Evolutionary conservation across 2,888 invertebrate species (phyloP).

Genomic region (Tromatobia lineatoria): DNA sequence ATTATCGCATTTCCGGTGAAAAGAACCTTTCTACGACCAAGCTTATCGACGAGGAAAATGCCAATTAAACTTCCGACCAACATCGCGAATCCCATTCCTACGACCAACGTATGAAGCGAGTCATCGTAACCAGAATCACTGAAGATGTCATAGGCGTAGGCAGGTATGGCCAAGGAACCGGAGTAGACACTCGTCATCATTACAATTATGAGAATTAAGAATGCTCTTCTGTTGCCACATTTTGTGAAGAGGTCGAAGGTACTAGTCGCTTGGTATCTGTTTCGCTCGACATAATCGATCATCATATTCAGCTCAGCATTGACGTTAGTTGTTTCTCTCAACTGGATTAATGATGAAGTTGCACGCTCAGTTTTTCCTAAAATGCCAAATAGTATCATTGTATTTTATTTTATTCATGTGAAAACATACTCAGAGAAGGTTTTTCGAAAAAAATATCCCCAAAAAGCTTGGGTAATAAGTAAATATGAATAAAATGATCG

Average conservation of each 20-base stretch:
- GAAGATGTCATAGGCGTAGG: constrained; percentile 15
- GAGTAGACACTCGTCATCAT: neutral
- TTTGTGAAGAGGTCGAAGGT: constrained; percentile 31
- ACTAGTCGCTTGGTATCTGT: neutral
- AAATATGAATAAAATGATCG: too few relatives aligned
- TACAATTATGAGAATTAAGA: neutral
- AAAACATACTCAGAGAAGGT: too few relatives aligned
- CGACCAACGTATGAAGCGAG: constrained; percentile 4
- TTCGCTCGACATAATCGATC: constrained; percentile 25
- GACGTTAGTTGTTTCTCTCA: constrained; percentile 37
- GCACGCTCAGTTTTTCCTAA: constrained; percentile 32
- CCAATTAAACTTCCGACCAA: neutral
- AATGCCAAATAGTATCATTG: neutral
- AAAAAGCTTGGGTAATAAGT: too few relatives aligned
- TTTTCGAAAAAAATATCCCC: too few relatives aligned
- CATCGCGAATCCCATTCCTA: neutral
- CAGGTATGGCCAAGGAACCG: constrained; percentile 1
- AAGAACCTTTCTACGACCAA: constrained; percentile 10
- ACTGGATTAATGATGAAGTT: constrained; percentile 20
- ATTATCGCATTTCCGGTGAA: neutral
- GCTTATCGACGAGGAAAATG: neutral
- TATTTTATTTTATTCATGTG: too few relatives aligned
- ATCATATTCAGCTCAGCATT: constrained; percentile 23
- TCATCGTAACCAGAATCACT: neutral
- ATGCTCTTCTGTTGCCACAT: constrained; percentile 5